These are phyloP conservation scores for Anthonomus grandis DNA, from an alignment of 1,140 invertebrate genomes.

Conservation along the genomic window DNA sequence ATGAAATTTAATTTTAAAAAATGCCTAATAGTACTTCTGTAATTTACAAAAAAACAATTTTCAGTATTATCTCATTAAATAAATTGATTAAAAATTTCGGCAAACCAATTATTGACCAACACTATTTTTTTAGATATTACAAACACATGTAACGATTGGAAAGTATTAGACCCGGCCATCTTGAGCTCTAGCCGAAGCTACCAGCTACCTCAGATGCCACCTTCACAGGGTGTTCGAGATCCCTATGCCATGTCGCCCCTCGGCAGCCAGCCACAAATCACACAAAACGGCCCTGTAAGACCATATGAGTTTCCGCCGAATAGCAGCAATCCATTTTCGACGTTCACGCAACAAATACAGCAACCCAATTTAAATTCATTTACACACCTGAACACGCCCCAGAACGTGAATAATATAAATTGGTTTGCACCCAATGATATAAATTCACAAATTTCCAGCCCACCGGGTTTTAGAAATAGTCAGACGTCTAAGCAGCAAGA, in stretches of 20 bases:
- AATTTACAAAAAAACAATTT: too few species aligned
- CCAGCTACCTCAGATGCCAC: slow-evolving; percentile 46
- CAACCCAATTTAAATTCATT: slow-evolving; percentile 37
- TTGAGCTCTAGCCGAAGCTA: slow-evolving; percentile 65
- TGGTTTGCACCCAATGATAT: slow-evolving; percentile 41
- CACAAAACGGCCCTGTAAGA: slow-evolving; percentile 38
- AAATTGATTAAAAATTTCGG: too few species aligned
- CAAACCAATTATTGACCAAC: too few species aligned
- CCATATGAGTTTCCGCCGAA: slow-evolving; percentile 36
- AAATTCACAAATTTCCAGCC: slow-evolving; percentile 45
- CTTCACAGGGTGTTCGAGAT: slow-evolving; percentile 33
- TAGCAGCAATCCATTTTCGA: slow-evolving; percentile 37
- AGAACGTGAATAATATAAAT: slow-evolving; percentile 39
- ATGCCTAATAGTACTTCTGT: too few species aligned
- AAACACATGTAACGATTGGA: slow-evolving; percentile 69
- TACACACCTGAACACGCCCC: slow-evolving; percentile 30
- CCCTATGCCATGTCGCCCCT: slow-evolving; percentile 23
- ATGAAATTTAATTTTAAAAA: too few species aligned
- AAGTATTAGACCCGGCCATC: slow-evolving; percentile 82
- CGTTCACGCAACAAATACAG: slow-evolving; percentile 40
- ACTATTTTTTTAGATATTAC: slow-evolving; percentile 54
- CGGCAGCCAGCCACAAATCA: slow-evolving; percentile 35
- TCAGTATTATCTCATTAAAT: too few species aligned
- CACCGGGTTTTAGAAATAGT: slow-evolving; percentile 45
- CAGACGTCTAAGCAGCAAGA: slow-evolving; percentile 47